Conservation (phyloP, 2,113 vertebrate genomes). For the Furnarius figulus region DNA sequence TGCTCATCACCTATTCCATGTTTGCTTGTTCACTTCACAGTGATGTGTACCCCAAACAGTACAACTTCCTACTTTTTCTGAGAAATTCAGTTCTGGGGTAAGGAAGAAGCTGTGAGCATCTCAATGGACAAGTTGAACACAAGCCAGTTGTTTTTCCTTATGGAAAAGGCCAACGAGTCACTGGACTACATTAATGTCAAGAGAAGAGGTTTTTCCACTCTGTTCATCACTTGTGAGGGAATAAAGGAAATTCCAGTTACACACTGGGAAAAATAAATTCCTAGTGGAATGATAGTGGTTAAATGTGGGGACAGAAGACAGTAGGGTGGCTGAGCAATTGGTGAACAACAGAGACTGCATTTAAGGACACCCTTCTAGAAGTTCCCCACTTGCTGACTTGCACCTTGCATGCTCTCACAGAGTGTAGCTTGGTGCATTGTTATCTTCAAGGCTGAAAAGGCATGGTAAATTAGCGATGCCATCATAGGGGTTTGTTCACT, state of each 20-base stretch:
- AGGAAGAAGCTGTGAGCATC: neutral
- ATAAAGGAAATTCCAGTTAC: neutral
- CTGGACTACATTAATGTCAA: neutral
- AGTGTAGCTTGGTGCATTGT: neutral
- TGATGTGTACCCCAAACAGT: neutral
- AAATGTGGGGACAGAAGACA: neutral
- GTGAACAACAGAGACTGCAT: neutral
- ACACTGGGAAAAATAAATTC: neutral
- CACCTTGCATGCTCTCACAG: neutral
- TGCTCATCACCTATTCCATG: neutral
- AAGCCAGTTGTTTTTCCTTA: neutral
- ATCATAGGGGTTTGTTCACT: neutral
- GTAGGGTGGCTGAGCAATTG: neutral
- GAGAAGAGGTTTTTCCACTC: neutral
- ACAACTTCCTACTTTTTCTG: neutral
- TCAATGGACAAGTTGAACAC: neutral
- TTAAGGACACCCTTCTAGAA: neutral
- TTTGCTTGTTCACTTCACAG: neutral
- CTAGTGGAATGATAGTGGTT: neutral
- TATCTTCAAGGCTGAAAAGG: neutral
- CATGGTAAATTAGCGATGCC: neutral
- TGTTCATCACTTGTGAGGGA: neutral
- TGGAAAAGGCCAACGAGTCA: neutral
- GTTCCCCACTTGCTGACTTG: neutral
- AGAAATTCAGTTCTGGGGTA: neutral